phyloP scores from a whole-genome alignment of 2,888 invertebrate genomes.

The Blastobasis adustella region DNA sequence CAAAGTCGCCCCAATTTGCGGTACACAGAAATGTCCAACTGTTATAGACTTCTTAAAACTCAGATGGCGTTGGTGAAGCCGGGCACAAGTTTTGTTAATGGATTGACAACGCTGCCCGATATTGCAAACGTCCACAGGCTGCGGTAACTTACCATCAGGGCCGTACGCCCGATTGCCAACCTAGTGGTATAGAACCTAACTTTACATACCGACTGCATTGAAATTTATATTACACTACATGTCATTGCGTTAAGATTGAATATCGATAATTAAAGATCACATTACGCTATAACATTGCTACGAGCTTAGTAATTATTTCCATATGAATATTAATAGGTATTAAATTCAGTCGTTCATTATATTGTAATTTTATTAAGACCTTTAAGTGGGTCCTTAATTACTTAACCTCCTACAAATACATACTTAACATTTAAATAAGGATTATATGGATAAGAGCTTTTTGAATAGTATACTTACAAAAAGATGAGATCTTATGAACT shows the following conservation, averaged over 20 bases:
- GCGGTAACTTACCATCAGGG: too few species aligned
- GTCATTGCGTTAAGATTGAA: constrained; percentile 16
- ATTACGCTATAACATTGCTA: constrained; percentile 37
- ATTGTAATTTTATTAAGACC: constrained; percentile 32
- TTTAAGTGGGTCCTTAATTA: constrained; percentile 45
- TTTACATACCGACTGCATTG: too few species aligned
- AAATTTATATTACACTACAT: too few species aligned
- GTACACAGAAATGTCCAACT: too few species aligned
- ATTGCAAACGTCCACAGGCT: too few species aligned
- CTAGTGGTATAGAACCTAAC: too few species aligned
- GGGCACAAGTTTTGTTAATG: too few species aligned
- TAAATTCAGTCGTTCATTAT: constrained; percentile 40
- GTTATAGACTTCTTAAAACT: too few species aligned
- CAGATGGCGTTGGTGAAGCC: too few species aligned
- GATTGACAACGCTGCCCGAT: too few species aligned
- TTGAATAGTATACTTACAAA: constrained; percentile 67
- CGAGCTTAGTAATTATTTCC: constrained; percentile 47
- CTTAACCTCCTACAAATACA: constrained; percentile 51
- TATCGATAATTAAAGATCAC: constrained; percentile 10
- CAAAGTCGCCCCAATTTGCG: too few species aligned
- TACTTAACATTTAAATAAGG: constrained; percentile 39
- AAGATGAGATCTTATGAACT: constrained; percentile 66
- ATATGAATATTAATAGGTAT: constrained; percentile 31
- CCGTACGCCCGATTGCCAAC: too few species aligned
- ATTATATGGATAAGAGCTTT: constrained; percentile 68